A percentile compares a stretch with the other conserved stretches of the same genome.
phyloP scores from a whole-genome alignment of 2,797 vertebrate species.

The Sebastes baramenuke region DNA sequence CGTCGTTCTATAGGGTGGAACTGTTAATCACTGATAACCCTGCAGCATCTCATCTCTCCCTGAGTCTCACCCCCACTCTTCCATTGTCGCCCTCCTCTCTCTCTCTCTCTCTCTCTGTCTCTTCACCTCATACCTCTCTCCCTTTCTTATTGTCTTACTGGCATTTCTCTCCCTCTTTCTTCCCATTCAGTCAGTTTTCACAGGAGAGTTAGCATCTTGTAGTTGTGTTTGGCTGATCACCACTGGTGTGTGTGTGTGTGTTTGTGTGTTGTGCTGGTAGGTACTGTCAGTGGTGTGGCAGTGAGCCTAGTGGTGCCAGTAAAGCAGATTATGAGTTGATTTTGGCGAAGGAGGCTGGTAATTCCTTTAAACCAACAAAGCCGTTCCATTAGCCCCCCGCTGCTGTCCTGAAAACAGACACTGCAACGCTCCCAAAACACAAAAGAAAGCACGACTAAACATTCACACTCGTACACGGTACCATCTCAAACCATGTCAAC shows the following conservation, averaged over 20 bases:
- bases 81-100: slow-evolving; percentile 43
- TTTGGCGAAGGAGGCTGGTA: slow-evolving; percentile 95
- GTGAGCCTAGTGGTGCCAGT: slow-evolving; percentile 84
- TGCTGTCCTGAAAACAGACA: slow-evolving; percentile 94
- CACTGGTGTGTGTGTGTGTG: slow-evolving; percentile 12
- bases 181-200: slow-evolving; percentile 82
- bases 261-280: slow-evolving; percentile 78
- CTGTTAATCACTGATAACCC: slow-evolving; percentile 95
- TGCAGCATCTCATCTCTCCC: slow-evolving; percentile 78
- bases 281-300: slow-evolving; percentile 91
- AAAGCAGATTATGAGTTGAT: slow-evolving; percentile 99
- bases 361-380: slow-evolving; percentile 99
- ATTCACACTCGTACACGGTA: neutral
- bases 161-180: slow-evolving; percentile 18
- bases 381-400: slow-evolving; percentile 97
- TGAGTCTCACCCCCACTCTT: slow-evolving; percentile 47
- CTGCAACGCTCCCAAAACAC: slow-evolving; percentile 77
- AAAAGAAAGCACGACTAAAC: slow-evolving; percentile 42
- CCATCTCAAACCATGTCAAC: slow-evolving; percentile 25
- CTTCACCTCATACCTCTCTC: slow-evolving; percentile 63
- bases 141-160: slow-evolving; percentile 43
- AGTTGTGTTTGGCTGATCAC: slow-evolving; percentile 86
- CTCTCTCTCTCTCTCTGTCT: slow-evolving; percentile 6
- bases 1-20: slow-evolving; percentile 85
- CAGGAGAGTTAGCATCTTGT: slow-evolving; percentile 83